Evolutionary conservation across 1,140 invertebrate genomes (phyloP).

Genomic region (Gonioctena quinquepunctata): DNA sequence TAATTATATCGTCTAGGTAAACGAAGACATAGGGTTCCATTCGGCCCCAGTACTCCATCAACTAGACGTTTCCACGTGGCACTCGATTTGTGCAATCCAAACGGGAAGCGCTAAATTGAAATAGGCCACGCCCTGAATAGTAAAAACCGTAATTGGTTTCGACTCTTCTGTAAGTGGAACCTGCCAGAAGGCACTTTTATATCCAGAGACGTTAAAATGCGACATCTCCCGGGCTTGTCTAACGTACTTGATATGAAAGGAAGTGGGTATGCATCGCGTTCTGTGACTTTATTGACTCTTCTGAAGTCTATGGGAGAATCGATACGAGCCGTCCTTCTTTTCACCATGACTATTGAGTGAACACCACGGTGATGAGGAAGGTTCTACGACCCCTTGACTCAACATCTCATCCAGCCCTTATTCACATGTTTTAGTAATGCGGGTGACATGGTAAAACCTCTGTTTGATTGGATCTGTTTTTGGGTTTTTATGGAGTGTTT

Average conservation of each 20-base stretch:
- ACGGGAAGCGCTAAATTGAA: conserved; percentile 56
- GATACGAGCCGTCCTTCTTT: conserved; percentile 3
- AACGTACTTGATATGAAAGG: background rate
- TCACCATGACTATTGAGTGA: background rate
- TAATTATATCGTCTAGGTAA: conserved; percentile 42
- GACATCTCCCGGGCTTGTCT: background rate
- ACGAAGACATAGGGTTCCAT: conserved; percentile 29
- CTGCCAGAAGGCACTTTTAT: background rate
- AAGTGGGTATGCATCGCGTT: background rate
- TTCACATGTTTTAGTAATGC: conserved; percentile 30
- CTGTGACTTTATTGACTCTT: background rate
- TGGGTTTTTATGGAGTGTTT: background rate
- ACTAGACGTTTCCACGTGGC: conserved; percentile 30
- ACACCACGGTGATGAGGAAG: background rate
- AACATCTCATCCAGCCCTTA: conserved; percentile 33
- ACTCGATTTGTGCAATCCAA: conserved; percentile 54
- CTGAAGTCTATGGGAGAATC: conserved; percentile 1
- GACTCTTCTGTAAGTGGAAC: background rate
- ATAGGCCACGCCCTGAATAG: conserved; percentile 44
- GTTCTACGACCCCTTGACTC: background rate
- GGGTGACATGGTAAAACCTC: conserved; percentile 33
- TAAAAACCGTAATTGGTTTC: conserved; percentile 34
- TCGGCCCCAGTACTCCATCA: conserved; percentile 27
- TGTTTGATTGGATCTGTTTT: conserved; percentile 31
- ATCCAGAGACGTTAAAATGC: background rate